A percentile compares a stretch with the other conserved stretches of the same genome.
phyloP scores from a whole-genome alignment of 2,797 vertebrate genomes.

The Sebastiscus tertius region DNA sequence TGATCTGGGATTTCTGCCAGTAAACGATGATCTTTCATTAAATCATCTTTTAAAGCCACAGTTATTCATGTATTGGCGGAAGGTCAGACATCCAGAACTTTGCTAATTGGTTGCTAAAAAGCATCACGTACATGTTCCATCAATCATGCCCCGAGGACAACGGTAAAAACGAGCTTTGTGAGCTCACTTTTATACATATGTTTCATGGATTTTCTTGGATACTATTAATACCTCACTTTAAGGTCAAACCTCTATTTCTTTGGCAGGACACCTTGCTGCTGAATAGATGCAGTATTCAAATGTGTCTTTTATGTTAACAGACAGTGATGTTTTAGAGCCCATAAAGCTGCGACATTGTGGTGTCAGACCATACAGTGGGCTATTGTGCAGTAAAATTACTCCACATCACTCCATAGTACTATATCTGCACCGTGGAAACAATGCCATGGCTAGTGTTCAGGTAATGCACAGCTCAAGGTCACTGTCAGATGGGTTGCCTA shows the following conservation, averaged over 20 bases:
- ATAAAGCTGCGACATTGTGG: neutral
- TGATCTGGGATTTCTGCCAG: conserved; percentile 32
- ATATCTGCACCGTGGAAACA: conserved; percentile 17
- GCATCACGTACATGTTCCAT: neutral
- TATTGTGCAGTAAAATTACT: conserved; percentile 19
- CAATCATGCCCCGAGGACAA: neutral
- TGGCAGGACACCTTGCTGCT: neutral
- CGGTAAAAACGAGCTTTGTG: neutral
- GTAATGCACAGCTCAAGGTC: conserved; percentile 64
- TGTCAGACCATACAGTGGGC: conserved; percentile 5
- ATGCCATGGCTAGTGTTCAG: conserved; percentile 19
- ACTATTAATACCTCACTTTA: neutral
- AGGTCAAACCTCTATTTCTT: neutral
- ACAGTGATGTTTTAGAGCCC: conserved; percentile 3
- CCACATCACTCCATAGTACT: conserved; percentile 12
- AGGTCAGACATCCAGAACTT: conserved; percentile 21
- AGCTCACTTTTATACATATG: neutral
- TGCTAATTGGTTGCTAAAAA: conserved; percentile 9
- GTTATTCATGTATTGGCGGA: neutral
- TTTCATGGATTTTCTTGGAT: neutral
- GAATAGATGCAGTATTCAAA: neutral
- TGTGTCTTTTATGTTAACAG: neutral
- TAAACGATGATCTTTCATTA: conserved; percentile 21
- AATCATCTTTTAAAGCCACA: neutral
- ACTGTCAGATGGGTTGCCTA: conserved; percentile 30